Percentiles rank a stretch among this genome's conserved stretches.
Evolutionary conservation across 2,797 vertebrate species (phyloP).

Genomic region (Ciconia nigra): DNA sequence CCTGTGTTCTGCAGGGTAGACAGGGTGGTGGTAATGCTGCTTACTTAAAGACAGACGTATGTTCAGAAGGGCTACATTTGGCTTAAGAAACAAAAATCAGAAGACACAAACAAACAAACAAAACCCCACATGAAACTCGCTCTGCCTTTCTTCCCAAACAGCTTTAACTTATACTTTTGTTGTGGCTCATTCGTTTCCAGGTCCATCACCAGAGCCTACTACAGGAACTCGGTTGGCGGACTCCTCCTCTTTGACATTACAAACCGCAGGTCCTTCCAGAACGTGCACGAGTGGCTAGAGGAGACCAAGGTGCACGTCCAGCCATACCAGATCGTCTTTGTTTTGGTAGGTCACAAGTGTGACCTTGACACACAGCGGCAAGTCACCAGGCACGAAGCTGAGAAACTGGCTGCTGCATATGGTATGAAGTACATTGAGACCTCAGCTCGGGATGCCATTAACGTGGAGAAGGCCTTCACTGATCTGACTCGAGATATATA

Average conservation of each 20-base stretch:
- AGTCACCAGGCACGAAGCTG: constrained; percentile 92
- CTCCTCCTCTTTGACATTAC: constrained; percentile 98
- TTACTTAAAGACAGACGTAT: accelerated
- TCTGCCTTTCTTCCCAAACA: background rate
- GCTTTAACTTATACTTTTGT: background rate
- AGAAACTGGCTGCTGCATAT: constrained; percentile 92
- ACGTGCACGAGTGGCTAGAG: constrained; percentile 97
- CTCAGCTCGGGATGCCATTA: constrained; percentile 95
- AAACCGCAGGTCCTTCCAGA: constrained; percentile 97
- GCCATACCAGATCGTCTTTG: constrained; percentile 96
- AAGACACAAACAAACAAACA: background rate
- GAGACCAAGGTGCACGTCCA: constrained; percentile 96
- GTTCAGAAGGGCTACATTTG: background rate
- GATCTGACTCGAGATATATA: constrained; percentile 97
- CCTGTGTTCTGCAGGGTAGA: background rate
- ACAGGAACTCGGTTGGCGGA: constrained; percentile 98
- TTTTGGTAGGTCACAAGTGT: constrained; percentile 96
- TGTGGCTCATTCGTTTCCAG: constrained; percentile 73
- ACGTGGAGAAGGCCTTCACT: constrained; percentile 98
- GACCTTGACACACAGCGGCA: constrained; percentile 94
- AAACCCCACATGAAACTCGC: background rate
- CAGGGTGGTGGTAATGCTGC: background rate
- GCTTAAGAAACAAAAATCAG: background rate
- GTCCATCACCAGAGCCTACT: constrained; percentile 97
- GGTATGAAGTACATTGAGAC: constrained; percentile 98